Evolutionary conservation across 2,113 vertebrate species (phyloP), one percentile per base, ranked within the genome.

Genomic region (Salminus brasiliensis): DNA sequence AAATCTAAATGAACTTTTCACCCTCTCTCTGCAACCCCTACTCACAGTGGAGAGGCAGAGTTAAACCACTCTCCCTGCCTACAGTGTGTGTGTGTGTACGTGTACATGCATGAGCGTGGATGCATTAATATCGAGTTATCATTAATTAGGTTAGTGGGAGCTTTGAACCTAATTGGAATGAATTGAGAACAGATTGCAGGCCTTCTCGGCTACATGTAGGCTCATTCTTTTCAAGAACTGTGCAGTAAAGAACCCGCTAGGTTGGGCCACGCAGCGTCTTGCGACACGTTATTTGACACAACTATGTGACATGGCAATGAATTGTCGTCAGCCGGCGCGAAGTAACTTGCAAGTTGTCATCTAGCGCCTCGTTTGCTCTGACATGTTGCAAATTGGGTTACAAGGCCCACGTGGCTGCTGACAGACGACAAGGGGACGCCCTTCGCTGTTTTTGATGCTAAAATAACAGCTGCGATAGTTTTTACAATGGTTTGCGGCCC

Each of bases 1-100:
- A 93, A 93, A 95, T 94, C 91, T 87, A 94, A 93, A 93, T 92
- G 95, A 98, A 98, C 96, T 97, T 93, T 95, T 96, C 95, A 93
- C 90, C 94, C 93, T 96, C 96, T 95, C 95, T 91, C 85, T 92
- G 96, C 93, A 95, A 91, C 85, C 81, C 62, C 87, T 90, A 86
- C 85, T 87, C 92, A 92, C 93, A 91, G 92, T 88, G 89, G 71
- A 90, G 89, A 90, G 89, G 92, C 87, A 85, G 92, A 95, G 91
- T 92, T 94, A 91, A 86, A 84, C 86, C 82, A 70, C 36, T 78
- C 60, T 75, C 74, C 76, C 80, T 81, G 65, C 81, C 71, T 65
- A 67, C 80, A 16, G 23, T 21, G 30, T 6, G 25, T 32, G 57
- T 59, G 43, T 23, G 71, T n/a, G 18, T 66, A 34, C 18, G 34